A percentile compares a stretch with the other conserved stretches of the same genome.
Conservation (phyloP, 2,113 vertebrate species). For the Crotalus helleri region DNA sequence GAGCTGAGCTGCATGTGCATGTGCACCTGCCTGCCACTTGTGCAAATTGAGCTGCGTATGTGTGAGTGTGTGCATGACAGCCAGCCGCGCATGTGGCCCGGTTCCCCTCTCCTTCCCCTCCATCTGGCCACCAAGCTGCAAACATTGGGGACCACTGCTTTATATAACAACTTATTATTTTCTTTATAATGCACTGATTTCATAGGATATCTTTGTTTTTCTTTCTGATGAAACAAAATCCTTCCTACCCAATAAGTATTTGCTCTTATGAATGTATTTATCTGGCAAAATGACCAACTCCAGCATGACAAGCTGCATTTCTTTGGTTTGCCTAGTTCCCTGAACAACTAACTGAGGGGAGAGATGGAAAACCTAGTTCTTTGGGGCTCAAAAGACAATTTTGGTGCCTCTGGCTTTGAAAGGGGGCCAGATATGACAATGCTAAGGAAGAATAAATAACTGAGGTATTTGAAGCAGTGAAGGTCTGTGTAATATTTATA, state of each 20-base stretch:
- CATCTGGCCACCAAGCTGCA: too few species aligned
- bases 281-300: background rate
- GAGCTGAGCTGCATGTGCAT: too few species aligned
- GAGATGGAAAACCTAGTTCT: too few species aligned
- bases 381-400: background rate
- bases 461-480: background rate
- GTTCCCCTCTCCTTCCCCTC: too few species aligned
- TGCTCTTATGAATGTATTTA: too few species aligned
- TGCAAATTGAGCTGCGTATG: too few species aligned
- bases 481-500: background rate
- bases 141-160: background rate
- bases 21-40: too few species aligned
- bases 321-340: background rate
- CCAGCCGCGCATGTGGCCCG: too few species aligned
- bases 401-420: background rate
- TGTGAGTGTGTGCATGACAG: too few species aligned
- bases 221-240: background rate
- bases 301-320: background rate
- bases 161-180: background rate
- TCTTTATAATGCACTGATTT: background rate
- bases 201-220: background rate
- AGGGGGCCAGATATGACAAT: background rate
- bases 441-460: background rate
- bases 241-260: background rate
- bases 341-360: background rate